phyloP scores from a whole-genome alignment of 2,888 invertebrate genomes.

The Pyrrhia umbra region DNA sequence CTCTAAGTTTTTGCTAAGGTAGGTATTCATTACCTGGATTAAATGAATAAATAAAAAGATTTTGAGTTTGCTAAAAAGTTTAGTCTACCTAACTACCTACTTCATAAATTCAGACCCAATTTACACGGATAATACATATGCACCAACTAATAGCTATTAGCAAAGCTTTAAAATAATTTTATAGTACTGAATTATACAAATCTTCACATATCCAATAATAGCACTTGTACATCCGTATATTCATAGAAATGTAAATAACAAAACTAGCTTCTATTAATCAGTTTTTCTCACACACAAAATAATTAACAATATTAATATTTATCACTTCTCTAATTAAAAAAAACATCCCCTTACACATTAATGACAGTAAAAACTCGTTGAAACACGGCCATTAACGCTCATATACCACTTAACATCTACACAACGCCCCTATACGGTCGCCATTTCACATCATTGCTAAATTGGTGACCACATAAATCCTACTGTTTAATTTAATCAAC shows the following conservation, averaged over 20 bases:
- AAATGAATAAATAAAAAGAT: too few species aligned
- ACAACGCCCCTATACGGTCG: conserved; percentile 80
- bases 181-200: too few species aligned
- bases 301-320: conserved; percentile 52
- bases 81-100: too few species aligned
- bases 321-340: conserved; percentile 58
- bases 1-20: too few species aligned
- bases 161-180: too few species aligned
- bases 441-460: conserved; percentile 88
- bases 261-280: conserved; percentile 16
- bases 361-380: conserved; percentile 57
- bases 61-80: too few species aligned
- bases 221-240: background rate
- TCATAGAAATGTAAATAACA: conserved; percentile 4
- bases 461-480: conserved; percentile 87
- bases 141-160: too few species aligned
- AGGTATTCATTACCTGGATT: too few species aligned
- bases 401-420: conserved; percentile 77
- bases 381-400: conserved; percentile 67
- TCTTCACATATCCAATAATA: background rate
- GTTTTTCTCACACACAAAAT: conserved; percentile 40
- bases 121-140: too few species aligned
- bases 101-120: too few species aligned
- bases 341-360: conserved; percentile 51
- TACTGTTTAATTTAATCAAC: conserved; percentile 89